Base-by-base conservation (phyloP, 2,797 vertebrate species). In the Scleropages formosus region DNA sequence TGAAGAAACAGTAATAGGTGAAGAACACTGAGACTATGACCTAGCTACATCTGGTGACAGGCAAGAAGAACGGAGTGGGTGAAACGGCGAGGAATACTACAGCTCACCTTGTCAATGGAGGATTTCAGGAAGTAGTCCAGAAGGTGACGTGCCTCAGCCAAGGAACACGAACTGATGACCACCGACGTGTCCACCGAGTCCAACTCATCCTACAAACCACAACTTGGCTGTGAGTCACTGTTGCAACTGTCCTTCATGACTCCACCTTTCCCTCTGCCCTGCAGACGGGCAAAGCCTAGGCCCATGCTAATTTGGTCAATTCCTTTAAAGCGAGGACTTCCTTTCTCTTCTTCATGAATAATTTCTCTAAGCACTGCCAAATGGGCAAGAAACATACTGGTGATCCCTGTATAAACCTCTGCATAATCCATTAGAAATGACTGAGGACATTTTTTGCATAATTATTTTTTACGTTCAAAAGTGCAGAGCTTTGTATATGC, bases 121-220 rank as follows among this genome's bases (percentile, higher is more conserved):
- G 96, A 96, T 82, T 97, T 98, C 66, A 99, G 91, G 84, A 99
- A 99, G 85, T 97, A 95, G 83, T 98, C 96, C 85, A 99, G 90
- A 79, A 99, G 93, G 78, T 97, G 94, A 6, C 96, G 94, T 0
- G 98, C 97, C 87, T 99, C 98, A 0, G 96, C 94, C 87, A 99
- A 86, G 0, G 96, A 98, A 79, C 98, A 99, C 80, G 97, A 99
- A 82, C 96, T 98, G 87, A 99, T 99, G 82, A 99, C 96, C 84
- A 97, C 98, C 0, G 96, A 98, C 0, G 96, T 98, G 89, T 99
- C 96, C 0, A 96, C 96, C 0, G 96, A 96, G 88, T 98, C 96
- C 87, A 98, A 90, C 88, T 99, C 96, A 84, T 99, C 98, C 97
- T 98, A 80, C 4, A 79, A 63, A 4, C 8, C 0, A 81, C 18